These are phyloP conservation scores for Apaloderma vittatum DNA, from an alignment of 2,113 vertebrate genomes.

Conservation along the genomic window DNA sequence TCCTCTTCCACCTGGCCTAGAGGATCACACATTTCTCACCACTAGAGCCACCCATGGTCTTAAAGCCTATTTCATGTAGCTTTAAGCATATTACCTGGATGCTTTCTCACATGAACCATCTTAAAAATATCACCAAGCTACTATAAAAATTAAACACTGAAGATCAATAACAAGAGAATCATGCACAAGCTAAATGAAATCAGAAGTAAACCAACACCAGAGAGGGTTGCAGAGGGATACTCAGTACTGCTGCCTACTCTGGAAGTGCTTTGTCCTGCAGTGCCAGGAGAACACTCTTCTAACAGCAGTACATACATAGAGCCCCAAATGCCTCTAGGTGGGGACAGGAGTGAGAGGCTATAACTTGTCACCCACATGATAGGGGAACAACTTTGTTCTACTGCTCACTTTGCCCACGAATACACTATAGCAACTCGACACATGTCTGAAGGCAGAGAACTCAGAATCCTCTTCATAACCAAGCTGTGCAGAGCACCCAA, in stretches of 20 bases:
- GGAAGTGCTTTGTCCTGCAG: neutral
- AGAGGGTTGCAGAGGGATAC: neutral
- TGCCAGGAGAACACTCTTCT: neutral
- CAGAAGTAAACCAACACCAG: neutral
- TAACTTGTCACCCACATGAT: fast-evolving
- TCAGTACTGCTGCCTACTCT: neutral
- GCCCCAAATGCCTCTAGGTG: neutral
- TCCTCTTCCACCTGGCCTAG: neutral
- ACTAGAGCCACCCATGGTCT: neutral
- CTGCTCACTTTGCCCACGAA: neutral
- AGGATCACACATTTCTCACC: neutral
- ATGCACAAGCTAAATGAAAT: neutral
- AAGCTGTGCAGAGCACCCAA: neutral
- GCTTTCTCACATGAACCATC: neutral
- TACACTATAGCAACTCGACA: neutral
- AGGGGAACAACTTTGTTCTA: neutral
- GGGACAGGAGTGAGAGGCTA: neutral
- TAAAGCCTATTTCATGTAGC: neutral
- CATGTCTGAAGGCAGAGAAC: neutral
- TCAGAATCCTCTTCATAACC: neutral
- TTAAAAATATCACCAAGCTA: neutral
- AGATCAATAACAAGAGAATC: neutral
- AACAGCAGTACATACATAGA: neutral
- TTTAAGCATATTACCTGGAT: neutral
- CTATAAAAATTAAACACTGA: neutral